Evolutionary conservation across 2,888 invertebrate species (phyloP).

Genomic region (Coenonympha arcania): DNA sequence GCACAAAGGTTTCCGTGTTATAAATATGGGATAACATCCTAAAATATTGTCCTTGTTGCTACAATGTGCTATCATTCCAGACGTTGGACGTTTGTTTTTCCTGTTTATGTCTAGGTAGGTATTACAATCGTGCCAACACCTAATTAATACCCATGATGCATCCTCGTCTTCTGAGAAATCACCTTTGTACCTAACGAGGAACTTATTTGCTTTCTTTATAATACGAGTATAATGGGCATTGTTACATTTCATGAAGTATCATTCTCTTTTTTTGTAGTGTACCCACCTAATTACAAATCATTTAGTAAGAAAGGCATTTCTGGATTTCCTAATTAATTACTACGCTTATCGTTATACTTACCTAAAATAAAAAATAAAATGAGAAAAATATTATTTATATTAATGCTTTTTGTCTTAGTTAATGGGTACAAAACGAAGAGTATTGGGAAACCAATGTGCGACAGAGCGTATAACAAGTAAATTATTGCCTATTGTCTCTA

Average conservation of each 20-base stretch:
- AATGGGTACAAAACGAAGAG: neutral
- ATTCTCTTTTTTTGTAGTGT: neutral
- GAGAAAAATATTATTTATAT: too few relatives aligned
- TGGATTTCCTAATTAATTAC: too few relatives aligned
- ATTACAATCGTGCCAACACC: neutral
- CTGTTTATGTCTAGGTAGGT: conserved; percentile 18
- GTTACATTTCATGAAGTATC: neutral
- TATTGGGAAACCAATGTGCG: conserved; percentile 39
- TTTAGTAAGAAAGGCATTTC: too few relatives aligned
- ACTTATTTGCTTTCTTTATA: conserved; percentile 3
- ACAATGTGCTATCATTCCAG: conserved; percentile 13
- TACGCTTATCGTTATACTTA: too few relatives aligned
- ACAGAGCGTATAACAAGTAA: conserved; percentile 46
- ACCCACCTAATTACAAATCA: too few relatives aligned
- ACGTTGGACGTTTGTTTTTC: conserved; percentile 15
- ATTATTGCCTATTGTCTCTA: conserved; percentile 48
- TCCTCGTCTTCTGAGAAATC: conserved; percentile 7
- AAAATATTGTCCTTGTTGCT: conserved; percentile 5
- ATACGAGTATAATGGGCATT: neutral
- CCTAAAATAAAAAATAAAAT: too few relatives aligned
- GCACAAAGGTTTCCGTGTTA: neutral
- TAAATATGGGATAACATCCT: neutral
- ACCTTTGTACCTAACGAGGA: neutral
- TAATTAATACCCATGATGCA: conserved; percentile 12
- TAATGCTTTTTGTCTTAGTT: neutral